A percentile compares a stretch with the other conserved stretches of the same genome.
These are phyloP conservation scores for Todiramphus saurophagus DNA, from an alignment of 2,113 vertebrate species.

Conservation along the genomic window DNA sequence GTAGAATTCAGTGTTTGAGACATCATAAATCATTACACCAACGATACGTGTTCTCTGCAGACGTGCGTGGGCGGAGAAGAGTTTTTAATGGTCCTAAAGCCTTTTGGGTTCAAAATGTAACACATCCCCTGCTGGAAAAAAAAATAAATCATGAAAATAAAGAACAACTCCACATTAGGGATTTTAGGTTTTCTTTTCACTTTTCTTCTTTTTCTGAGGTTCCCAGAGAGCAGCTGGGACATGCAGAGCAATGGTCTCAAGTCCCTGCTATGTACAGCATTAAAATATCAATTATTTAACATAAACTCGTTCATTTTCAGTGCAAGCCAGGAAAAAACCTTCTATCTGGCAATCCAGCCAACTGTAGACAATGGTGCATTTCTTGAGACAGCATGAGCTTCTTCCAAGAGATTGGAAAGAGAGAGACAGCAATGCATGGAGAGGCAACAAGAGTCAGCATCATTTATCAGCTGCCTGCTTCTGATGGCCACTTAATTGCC, in stretches of 20 bases:
- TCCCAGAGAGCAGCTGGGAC: not conserved
- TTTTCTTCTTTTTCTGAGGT: not conserved
- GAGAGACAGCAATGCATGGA: not conserved
- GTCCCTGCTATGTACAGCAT: not conserved
- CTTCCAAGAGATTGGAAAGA: not conserved
- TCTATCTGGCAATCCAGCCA: not conserved
- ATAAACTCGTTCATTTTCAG: not conserved
- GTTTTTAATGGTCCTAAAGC: not conserved
- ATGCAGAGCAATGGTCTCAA: not conserved
- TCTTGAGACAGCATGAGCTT: not conserved
- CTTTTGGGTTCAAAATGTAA: not conserved
- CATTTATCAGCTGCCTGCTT: not conserved
- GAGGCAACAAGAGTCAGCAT: not conserved
- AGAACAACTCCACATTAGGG: not conserved
- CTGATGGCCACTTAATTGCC: not conserved
- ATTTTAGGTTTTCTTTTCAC: not conserved
- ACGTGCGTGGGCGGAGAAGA: not conserved
- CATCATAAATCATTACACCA: not conserved
- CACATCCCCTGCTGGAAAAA: not conserved
- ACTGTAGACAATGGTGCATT: not conserved
- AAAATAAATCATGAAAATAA: not conserved
- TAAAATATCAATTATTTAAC: not conserved
- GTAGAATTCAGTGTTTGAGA: not conserved
- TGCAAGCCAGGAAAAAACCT: not conserved
- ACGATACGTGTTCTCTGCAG: fast-evolving